phyloP scores from a whole-genome alignment of 2,113 vertebrate genomes.

The Piprites chloris region DNA sequence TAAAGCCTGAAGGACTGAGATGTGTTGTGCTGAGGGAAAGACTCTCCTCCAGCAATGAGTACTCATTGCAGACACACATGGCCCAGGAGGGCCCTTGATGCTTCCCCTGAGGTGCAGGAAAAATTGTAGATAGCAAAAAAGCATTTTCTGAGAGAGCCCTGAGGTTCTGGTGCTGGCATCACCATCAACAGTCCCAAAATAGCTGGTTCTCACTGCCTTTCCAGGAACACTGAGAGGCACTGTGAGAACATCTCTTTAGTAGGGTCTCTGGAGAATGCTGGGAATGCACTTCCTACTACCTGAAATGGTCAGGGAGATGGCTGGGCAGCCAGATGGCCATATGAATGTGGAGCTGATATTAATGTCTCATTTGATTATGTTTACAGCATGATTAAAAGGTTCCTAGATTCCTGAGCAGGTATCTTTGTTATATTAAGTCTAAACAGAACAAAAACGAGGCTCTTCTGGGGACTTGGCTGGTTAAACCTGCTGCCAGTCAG shows the following conservation, averaged over 20 bases:
- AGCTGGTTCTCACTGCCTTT: neutral
- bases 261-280: neutral
- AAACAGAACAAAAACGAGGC: neutral
- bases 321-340: neutral
- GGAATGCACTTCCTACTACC: neutral
- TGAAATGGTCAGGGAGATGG: neutral
- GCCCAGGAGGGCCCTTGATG: neutral
- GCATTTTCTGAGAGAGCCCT: neutral
- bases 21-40: neutral
- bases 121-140: neutral
- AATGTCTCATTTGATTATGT: neutral
- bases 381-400: neutral
- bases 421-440: neutral
- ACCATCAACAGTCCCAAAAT: neutral
- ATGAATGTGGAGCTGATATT: neutral
- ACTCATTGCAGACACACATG: neutral
- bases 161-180: neutral
- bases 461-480: neutral
- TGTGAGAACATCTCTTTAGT: neutral
- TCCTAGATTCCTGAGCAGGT: neutral
- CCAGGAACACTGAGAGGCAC: neutral
- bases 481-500: neutral
- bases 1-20: neutral
- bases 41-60: neutral
- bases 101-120: neutral